Evolutionary conservation across 23 tunicate species (phyloP).

Genomic region (Halocynthia roretzi): DNA sequence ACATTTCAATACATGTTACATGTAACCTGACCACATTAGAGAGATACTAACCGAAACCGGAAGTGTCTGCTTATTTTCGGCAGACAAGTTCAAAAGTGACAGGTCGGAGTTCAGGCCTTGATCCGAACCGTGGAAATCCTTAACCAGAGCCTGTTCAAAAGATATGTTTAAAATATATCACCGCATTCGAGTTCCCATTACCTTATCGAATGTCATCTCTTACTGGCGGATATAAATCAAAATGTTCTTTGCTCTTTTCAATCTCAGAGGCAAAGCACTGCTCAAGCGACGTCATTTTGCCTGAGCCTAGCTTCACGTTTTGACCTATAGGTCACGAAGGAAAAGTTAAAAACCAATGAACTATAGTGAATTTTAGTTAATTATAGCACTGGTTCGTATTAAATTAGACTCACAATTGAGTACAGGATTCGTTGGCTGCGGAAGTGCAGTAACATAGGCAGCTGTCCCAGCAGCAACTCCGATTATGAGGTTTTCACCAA

Average conservation of each 20-base stretch:
- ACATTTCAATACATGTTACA: background rate
- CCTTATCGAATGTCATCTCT: background rate
- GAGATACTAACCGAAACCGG: constrained; percentile 17
- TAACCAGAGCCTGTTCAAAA: background rate
- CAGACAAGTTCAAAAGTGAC: background rate
- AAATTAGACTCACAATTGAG: background rate
- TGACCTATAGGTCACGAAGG: background rate
- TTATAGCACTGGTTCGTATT: background rate
- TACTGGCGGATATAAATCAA: background rate
- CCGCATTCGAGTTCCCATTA: background rate
- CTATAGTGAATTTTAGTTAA: background rate
- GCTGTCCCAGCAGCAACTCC: constrained; percentile 76
- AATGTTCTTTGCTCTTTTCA: constrained; percentile 13
- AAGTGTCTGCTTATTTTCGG: constrained; percentile 22
- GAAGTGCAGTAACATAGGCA: constrained; percentile 67
- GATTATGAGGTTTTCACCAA: constrained; percentile 74
- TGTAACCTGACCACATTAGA: no score
- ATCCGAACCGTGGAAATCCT: background rate
- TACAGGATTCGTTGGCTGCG: background rate
- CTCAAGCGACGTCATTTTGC: background rate
- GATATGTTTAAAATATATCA: no score
- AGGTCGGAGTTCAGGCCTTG: background rate
- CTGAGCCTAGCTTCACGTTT: constrained; percentile 8
- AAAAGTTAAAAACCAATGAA: background rate
- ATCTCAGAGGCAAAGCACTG: background rate